Evolutionary conservation across 2,113 vertebrate species (phyloP), one percentile per base, ranked within the genome.

Genomic region (Charadrius vociferus): DNA sequence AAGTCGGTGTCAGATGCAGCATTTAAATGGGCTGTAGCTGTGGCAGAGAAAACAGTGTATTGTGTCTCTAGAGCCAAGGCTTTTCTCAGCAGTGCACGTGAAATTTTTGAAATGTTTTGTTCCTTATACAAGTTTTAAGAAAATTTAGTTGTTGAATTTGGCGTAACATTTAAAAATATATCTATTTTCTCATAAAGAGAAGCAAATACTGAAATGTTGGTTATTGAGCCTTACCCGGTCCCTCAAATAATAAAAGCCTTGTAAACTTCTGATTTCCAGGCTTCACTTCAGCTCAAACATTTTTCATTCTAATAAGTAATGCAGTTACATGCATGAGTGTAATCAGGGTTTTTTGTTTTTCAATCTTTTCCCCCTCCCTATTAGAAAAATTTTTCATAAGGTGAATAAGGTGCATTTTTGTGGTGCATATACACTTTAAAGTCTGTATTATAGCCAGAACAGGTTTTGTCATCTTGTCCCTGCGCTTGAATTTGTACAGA

Each of bases 21-120:
- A 20, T 91, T 30, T 84, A 18, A 93, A 34, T 19, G 82, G 77
- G 90, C 37, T 29, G 82, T 59, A 49, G 79, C 72, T 61, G 52
- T 27, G 30, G 50, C 0, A 0, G 61, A 59, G 55, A 16, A 49
- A 29, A 14, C 5, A 24, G 45, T 1, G 1, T 21, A 4, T 34
- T 37, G 23, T 16, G 14, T 24, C 41, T 58, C n/a, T 53, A 52
- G 65, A 66, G 21, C 34, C 23, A 73, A 2, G 1, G 1, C 24
- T 72, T 79, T 61, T 43, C 32, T 81, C 15, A 67, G 75, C 50
- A 56, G 34, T 16, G 30, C 24, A 0, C 5, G 24, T 22, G 22
- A 73, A 23, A 39, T 74, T 66, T 22, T 63, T 24, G 30, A 80
- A 63, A 32, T 14, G 23, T 12, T 26, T 78, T 62, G 12, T 52